Conservation (phyloP, 2,797 vertebrate species). For the Coccyzus lansbergi region DNA sequence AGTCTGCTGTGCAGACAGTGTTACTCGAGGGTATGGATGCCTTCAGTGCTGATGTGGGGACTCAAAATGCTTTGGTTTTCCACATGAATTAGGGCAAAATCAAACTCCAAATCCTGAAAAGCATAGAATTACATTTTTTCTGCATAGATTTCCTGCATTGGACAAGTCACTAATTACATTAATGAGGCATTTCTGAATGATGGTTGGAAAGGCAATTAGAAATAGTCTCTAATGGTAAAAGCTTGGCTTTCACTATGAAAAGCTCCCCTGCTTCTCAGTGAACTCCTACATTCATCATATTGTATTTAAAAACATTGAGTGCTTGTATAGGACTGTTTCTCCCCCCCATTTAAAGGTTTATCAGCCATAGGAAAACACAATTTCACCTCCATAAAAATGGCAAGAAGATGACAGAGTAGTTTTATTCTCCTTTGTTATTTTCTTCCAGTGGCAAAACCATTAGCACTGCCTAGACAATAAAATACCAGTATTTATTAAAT, state of each 20-base stretch:
- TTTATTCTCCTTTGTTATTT: background rate
- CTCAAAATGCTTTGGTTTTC: background rate
- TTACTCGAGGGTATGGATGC: background rate
- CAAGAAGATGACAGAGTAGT: background rate
- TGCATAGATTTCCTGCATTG: background rate
- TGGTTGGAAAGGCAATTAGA: background rate
- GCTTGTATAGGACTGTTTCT: background rate
- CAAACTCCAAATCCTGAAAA: background rate
- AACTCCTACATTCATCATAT: background rate
- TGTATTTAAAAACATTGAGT: background rate
- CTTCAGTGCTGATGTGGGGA: background rate
- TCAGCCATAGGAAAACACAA: background rate
- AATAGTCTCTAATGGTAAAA: background rate
- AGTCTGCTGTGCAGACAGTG: accelerated
- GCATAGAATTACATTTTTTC: background rate
- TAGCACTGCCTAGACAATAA: background rate
- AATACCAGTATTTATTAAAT: background rate
- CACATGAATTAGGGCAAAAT: background rate
- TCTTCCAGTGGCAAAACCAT: background rate
- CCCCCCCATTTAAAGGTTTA: background rate
- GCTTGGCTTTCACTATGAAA: background rate
- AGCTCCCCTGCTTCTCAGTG: background rate
- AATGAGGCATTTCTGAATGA: background rate
- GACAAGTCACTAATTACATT: background rate
- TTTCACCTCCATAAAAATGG: background rate